Percentiles rank a stretch among this genome's conserved stretches.
These are phyloP conservation scores for Drosophila mercatorum DNA, from an alignment of 2,888 invertebrate species.

Conservation along the genomic window DNA sequence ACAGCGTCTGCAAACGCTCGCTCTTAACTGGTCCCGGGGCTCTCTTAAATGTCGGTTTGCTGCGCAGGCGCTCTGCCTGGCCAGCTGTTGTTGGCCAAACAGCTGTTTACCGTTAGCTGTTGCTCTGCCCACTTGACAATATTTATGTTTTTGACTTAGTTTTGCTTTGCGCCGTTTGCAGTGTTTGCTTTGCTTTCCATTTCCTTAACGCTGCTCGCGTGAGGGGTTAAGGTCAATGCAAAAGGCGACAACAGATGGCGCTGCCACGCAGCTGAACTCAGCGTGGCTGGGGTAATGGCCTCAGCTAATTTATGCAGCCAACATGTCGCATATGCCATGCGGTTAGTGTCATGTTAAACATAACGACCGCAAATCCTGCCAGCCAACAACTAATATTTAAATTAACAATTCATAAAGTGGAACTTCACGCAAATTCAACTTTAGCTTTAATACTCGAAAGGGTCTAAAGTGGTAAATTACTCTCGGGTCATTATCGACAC, in stretches of 20 bases:
- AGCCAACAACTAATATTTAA: constrained; percentile 10
- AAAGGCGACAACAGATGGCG: constrained; percentile 68
- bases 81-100: constrained; percentile 53
- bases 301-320: constrained; percentile 61
- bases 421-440: neutral
- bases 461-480: constrained; percentile 1
- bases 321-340: constrained; percentile 51
- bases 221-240: constrained; percentile 72
- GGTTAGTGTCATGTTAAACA: constrained; percentile 23
- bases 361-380: constrained; percentile 18
- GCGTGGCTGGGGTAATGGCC: constrained; percentile 63
- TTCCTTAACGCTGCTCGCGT: neutral
- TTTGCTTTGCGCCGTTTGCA: constrained; percentile 25
- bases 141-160: constrained; percentile 51
- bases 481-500: constrained; percentile 16
- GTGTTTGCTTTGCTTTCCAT: constrained; percentile 11
- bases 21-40: constrained; percentile 38
- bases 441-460: neutral
- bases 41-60: constrained; percentile 51
- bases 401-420: neutral
- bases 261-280: constrained; percentile 7
- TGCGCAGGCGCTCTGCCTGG: constrained; percentile 56
- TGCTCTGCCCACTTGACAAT: constrained; percentile 39
- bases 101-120: constrained; percentile 59
- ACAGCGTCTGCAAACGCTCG: constrained; percentile 27